Percentiles rank a stretch among this genome's conserved stretches.
phyloP scores from a whole-genome alignment of 2,888 invertebrate species.

The Choreutis nemorana region DNA sequence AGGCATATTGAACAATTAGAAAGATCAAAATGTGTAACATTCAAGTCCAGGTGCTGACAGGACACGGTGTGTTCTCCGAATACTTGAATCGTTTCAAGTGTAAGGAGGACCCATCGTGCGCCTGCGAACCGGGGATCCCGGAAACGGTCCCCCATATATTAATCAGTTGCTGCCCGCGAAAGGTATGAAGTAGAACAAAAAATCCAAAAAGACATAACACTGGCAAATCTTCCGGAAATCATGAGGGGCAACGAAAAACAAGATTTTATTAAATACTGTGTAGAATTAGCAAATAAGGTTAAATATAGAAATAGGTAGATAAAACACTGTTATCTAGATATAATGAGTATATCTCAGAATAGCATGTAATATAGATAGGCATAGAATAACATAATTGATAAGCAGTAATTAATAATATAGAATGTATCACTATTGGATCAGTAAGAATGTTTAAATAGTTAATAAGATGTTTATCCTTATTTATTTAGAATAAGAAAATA shows the following conservation, averaged over 20 bases:
- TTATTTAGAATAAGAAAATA: too few species aligned
- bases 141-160: not conserved
- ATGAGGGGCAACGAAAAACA: not conserved
- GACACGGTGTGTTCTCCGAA: slow-evolving; percentile 2
- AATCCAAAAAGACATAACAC: too few species aligned
- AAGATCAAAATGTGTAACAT: not conserved
- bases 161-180: not conserved
- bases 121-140: not conserved
- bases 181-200: too few species aligned
- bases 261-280: not conserved
- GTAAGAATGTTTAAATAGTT: too few species aligned
- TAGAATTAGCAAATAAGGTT: not conserved
- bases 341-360: too few species aligned
- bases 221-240: too few species aligned
- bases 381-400: too few species aligned
- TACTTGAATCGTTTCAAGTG: slow-evolving; percentile 1
- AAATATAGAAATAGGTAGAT: not conserved
- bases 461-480: too few species aligned
- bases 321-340: not conserved
- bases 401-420: too few species aligned
- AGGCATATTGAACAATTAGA: not conserved
- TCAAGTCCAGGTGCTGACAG: not conserved
- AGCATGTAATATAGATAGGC: too few species aligned
- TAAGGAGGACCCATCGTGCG: slow-evolving; percentile 1
- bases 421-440: too few species aligned